Base-by-base conservation (phyloP, 2,888 invertebrate species). In the Agrotis puta region DNA sequence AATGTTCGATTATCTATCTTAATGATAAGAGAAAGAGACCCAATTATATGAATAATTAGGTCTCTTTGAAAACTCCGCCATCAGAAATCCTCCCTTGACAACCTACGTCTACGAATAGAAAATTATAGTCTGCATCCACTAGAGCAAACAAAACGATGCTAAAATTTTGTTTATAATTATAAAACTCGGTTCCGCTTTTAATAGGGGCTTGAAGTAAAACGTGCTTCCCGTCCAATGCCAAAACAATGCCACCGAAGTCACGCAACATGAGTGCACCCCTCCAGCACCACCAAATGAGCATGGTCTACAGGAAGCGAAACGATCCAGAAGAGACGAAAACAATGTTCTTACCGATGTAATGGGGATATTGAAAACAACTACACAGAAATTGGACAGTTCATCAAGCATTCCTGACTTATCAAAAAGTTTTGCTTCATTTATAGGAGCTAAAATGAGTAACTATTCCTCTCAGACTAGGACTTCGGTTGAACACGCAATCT, bases 351-450 rank as follows among this genome's bases (percentile, higher is more conserved):
- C 45, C 64, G 64, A 64, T 64, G 64, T 64, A 64, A 51, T 77
- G 70, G 73, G 73, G 39, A 73, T 77, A 77, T 48, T 73, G 58
- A 58, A 73, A 73, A 73, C 67, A 64, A 68, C 72, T 47, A 68
- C 67, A 53, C 63, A 73, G 63, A 73, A 73, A 64, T 73, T 73
- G 64, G 64, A 64, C 58, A 77, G 59, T n/a, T n/a, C n/a, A n/a
- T n/a, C n/a, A n/a, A n/a, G n/a, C n/a, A n/a, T n/a, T n/a, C n/a
- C 72, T 64, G 67, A 73, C 63, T 39, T 47, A 68, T 68, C 67
- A 45, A 73, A 58, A 73, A 68, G 63, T 73, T 33, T 57, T 57
- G 33, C 33, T 57, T 57, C 57, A 33, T 57, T 57, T 72, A 63
- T 67, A 72, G 57, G 62, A 50, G 71, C 71, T 67, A 72, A 72